Base-by-base conservation (phyloP, 2,888 invertebrate genomes). In the Euzophera pinguis region DNA sequence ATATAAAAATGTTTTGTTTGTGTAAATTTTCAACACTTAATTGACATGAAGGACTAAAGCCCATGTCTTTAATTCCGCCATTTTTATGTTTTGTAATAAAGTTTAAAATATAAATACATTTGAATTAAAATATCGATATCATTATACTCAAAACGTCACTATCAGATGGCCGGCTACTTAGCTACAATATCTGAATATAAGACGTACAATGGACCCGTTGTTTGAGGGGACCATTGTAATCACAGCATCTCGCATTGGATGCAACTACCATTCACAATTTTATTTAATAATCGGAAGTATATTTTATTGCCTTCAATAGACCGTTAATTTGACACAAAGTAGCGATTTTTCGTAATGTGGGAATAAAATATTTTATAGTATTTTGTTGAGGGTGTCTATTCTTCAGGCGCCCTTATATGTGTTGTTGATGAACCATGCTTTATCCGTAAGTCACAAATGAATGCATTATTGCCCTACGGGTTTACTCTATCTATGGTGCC, bases 181-280 rank as follows among this genome's bases (percentile, higher is more conserved):
- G 27, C 29, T 4, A 37, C 48, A 29, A 49, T 49, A 38, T 49
- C 37, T 38, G 13, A 49, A 49, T 39, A 5, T 37, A 38, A 27
- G 38, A 49, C 38, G 38, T 13, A 49, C 48, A 49, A 49, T 49
- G 13, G 48, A 8, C 4, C 6, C 22, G 47, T 37, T 48, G 38
- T 38, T 49, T 27, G 37, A 38, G 48, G 38, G 38, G 38, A 27
- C 38, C 38, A 38, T 38, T 27, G 38, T 38, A 38, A 38, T 22
- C n/a, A 37, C 9, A 32, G 14, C 32, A 6, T 14, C 45, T 16
- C 22, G 3, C 22, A 32, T n/a, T n/a, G n/a, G n/a, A n/a, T 12
- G 3, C 12, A 29, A 32, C 9, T 10, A 14, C 32, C 9, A 32
- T 6, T 8, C 3, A 8, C n/a, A n/a, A n/a, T 16, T 9, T 16